Evolutionary conservation across 2,113 vertebrate genomes (phyloP), one percentile per base, ranked within the genome.

Genomic region (Phrynosoma blainvillii): DNA sequence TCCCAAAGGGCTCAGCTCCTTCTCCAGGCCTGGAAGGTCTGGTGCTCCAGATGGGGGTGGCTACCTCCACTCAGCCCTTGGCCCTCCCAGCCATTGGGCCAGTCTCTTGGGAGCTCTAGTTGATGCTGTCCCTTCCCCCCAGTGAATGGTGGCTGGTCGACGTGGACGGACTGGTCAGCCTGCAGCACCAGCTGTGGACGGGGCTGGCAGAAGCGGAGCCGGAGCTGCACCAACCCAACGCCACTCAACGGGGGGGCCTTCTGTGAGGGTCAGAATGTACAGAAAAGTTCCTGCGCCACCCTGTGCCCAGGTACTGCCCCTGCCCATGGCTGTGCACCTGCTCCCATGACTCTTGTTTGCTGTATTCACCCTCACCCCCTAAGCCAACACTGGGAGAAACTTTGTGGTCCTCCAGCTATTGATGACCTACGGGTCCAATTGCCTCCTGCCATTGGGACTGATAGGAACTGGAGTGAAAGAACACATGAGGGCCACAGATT

Each of bases 161-260:
- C 98, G 52, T 99, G 99, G 99, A 98, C 98, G 36, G 98, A 98
- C 94, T 99, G 99, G 98, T 99, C 99, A 73, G 97, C 98, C 95
- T 99, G 99, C 97, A 99, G 98, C 89, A 97, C 98, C 89, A 98
- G 97, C 96, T 99, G 99, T 92, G 99, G 98, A 96, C 98, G 98
- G 88, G 99, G 99, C 95, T 99, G 98, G 98, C 98, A 99, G 98
- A 99, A 99, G 98, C 98, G 99, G 97, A 99, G 98, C 96, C 97
- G 99, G 92, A 99, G 98, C 94, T 99, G 99, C 96, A 99, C 99
- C 97, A 99, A 99, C 96, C 99, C 99, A 92, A 98, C 99, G 5
- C 99, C 99, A 96, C 97, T 99, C 97, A 99, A 99, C 91, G 99
- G 99, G 96, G 99, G 99, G 87, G 97, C 98, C 94, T 98, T 98